phyloP scores from a whole-genome alignment of 2,113 vertebrate genomes.

The Petromus typicus region DNA sequence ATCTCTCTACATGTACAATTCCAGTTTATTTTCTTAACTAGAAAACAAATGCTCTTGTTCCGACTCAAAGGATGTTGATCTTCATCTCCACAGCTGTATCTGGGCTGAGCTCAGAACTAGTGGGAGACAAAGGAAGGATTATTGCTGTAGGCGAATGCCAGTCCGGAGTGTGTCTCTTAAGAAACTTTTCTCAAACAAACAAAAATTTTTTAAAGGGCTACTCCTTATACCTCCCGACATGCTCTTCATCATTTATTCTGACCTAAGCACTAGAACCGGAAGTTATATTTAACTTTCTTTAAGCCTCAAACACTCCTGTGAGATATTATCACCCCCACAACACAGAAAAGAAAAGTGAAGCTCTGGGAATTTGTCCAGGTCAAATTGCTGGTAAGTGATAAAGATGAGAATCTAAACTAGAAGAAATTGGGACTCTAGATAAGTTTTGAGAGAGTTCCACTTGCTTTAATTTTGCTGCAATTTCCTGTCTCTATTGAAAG shows the following conservation, averaged over 20 bases:
- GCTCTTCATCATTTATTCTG: slow-evolving; percentile 3
- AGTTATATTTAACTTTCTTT: not conserved
- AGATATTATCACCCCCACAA: not conserved
- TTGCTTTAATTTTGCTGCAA: not conserved
- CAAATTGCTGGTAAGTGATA: not conserved
- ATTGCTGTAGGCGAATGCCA: not conserved
- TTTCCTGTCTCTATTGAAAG: not conserved
- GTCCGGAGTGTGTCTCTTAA: not conserved
- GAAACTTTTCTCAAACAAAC: slow-evolving; percentile 44
- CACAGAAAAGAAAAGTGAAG: slow-evolving; percentile 4
- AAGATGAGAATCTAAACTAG: not conserved
- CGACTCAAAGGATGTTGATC: not conserved
- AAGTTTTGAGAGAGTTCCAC: not conserved
- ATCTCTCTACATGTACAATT: not conserved
- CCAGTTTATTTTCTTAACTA: slow-evolving; percentile 46
- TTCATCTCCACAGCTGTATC: not conserved
- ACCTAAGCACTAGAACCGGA: not conserved
- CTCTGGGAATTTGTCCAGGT: slow-evolving; percentile 24
- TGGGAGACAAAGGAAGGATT: not conserved
- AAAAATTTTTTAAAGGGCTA: not conserved
- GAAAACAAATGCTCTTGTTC: not conserved
- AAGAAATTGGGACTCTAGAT: not conserved
- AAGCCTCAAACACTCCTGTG: slow-evolving; percentile 3
- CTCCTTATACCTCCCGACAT: not conserved
- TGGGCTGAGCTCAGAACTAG: slow-evolving; percentile 10